A percentile compares a stretch with the other conserved stretches of the same genome.
Evolutionary conservation across 2,888 invertebrate species (phyloP).

Genomic region (Ecliptopera silaceata): DNA sequence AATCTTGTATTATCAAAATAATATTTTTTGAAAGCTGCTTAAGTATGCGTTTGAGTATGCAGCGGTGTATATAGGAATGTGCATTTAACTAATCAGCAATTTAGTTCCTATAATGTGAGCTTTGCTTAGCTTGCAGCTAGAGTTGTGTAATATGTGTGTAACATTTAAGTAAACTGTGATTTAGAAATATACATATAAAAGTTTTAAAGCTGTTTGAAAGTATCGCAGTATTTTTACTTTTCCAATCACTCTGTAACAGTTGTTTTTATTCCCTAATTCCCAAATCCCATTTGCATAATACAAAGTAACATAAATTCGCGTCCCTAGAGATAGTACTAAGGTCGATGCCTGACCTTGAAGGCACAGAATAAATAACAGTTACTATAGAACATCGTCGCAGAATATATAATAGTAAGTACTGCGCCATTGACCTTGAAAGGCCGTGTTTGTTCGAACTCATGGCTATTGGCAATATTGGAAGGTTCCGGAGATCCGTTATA

Average conservation of each 20-base stretch:
- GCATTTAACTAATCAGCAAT: no score
- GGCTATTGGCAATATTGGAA: conserved; percentile 10
- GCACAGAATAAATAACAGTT: conserved; percentile 3
- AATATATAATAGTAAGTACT: conserved; percentile 1
- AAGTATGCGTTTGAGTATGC: no score
- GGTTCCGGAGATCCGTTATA: neutral
- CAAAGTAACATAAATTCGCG: conserved; percentile 19
- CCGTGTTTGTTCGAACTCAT: conserved; percentile 3
- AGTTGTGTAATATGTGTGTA: no score
- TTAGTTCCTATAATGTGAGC: no score
- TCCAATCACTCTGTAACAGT: neutral
- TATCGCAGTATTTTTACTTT: no score
- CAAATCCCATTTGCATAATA: conserved; percentile 16
- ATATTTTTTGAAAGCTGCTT: no score
- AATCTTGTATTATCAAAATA: no score
- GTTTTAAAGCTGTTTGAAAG: no score
- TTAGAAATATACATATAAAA: no score
- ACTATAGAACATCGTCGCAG: neutral
- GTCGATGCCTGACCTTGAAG: conserved; percentile 35
- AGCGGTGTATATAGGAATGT: no score
- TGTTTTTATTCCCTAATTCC: conserved; percentile 9
- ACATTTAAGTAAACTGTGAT: no score
- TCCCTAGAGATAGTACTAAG: conserved; percentile 27
- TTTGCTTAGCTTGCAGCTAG: no score
- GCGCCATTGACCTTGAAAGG: conserved; percentile 25